Percentiles rank a stretch among this genome's conserved stretches.
Conservation (phyloP, 2,888 invertebrate species). For the Apamea anceps region DNA sequence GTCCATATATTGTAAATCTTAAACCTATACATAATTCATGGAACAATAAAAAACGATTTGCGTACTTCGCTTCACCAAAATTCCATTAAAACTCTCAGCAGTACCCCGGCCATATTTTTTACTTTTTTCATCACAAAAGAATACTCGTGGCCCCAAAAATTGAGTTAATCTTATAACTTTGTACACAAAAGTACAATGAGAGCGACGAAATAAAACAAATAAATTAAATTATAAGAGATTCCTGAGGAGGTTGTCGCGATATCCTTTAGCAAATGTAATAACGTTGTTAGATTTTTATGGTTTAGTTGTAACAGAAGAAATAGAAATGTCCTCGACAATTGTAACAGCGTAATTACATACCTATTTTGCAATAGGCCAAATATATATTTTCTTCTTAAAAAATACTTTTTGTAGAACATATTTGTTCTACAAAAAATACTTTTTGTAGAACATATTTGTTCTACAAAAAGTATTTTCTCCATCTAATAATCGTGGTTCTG, state of each 20-base stretch:
- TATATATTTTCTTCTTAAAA: slow-evolving; percentile 8
- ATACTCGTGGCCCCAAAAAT: slow-evolving; percentile 78
- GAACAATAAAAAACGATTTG: slow-evolving; percentile 68
- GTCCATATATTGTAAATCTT: slow-evolving; percentile 62
- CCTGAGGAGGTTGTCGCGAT: slow-evolving; percentile 65
- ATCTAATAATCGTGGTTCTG: slow-evolving; percentile 15
- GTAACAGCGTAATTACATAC: slow-evolving; percentile 33
- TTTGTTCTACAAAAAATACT: slow-evolving; percentile 25
- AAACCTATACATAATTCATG: slow-evolving; percentile 73
- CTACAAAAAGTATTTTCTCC: too few relatives aligned
- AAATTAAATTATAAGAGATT: slow-evolving; percentile 75
- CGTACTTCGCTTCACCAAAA: slow-evolving; percentile 72
- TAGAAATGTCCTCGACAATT: slow-evolving; percentile 28
- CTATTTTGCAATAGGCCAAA: slow-evolving; percentile 12
- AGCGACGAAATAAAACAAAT: slow-evolving; percentile 75
- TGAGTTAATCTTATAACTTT: slow-evolving; percentile 81
- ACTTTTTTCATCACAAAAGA: slow-evolving; percentile 74
- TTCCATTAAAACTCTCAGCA: slow-evolving; percentile 78
- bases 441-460: slow-evolving; percentile 26
- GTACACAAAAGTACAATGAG: slow-evolving; percentile 76
- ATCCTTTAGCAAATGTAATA: slow-evolving; percentile 61
- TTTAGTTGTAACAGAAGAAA: slow-evolving; percentile 52
- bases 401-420: slow-evolving; percentile 20
- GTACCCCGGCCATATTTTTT: slow-evolving; percentile 67
- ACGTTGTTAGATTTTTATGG: slow-evolving; percentile 57